Conservation (phyloP, 2,888 invertebrate genomes). For the Gryllus longicercus region DNA sequence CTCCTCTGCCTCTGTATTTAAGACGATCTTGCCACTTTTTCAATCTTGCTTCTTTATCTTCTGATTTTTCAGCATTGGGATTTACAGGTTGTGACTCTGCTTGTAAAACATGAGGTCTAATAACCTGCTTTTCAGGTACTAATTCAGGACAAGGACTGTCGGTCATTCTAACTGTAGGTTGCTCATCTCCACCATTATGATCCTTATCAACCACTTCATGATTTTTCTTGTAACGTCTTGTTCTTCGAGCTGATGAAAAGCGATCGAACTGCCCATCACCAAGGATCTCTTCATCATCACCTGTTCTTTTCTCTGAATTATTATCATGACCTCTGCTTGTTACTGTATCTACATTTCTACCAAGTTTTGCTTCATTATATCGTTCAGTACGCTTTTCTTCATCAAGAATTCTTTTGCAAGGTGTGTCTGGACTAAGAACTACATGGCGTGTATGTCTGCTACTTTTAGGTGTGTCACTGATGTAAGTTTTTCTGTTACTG, state of each 20-base stretch:
- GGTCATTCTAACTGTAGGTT: slow-evolving; percentile 47
- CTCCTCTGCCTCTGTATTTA: slow-evolving; percentile 49
- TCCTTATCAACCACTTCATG: slow-evolving; percentile 44
- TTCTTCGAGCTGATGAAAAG: slow-evolving; percentile 75
- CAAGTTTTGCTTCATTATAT: neutral
- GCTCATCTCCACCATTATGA: slow-evolving; percentile 51
- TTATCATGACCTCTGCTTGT: neutral
- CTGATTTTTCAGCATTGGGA: slow-evolving; percentile 45
- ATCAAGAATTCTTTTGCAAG: slow-evolving; percentile 4
- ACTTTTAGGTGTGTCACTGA: neutral
- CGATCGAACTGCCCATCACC: slow-evolving; percentile 73
- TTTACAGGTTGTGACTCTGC: slow-evolving; percentile 35
- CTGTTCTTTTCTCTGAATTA: neutral
- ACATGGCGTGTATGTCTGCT: neutral
- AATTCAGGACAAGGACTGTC: slow-evolving; percentile 43
- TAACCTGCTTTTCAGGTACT: slow-evolving; percentile 55
- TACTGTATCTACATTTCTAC: neutral
- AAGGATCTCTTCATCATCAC: slow-evolving; percentile 34
- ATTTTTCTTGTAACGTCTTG: slow-evolving; percentile 68
- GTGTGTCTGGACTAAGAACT: slow-evolving; percentile 12
- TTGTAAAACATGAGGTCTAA: slow-evolving; percentile 53
- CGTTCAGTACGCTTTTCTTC: slow-evolving; percentile 19
- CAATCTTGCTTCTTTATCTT: slow-evolving; percentile 59
- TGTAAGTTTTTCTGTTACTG: neutral
- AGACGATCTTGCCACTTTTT: slow-evolving; percentile 69